A percentile compares a stretch with the other conserved stretches of the same genome.
Evolutionary conservation across 2,888 invertebrate species (phyloP).

Genomic region (Cremastinae sp.): DNA sequence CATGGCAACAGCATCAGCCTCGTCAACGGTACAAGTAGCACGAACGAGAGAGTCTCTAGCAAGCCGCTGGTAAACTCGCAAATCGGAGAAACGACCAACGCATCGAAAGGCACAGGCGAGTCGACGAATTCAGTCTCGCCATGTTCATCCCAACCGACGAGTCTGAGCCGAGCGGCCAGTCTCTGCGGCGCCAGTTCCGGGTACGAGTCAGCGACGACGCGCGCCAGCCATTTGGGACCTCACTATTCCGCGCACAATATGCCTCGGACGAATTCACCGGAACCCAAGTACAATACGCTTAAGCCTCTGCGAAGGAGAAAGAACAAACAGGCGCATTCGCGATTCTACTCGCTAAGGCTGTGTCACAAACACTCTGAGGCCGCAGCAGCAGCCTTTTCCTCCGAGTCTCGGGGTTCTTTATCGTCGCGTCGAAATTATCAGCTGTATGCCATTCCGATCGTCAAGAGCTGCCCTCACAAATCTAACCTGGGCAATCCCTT

Average conservation of each 20-base stretch:
- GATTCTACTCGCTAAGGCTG: conserved; percentile 72
- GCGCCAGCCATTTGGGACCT: conserved; percentile 79
- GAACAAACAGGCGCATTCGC: conserved; percentile 70
- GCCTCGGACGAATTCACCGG: conserved; percentile 77
- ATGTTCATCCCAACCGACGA: conserved; percentile 71
- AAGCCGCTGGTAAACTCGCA: conserved; percentile 8
- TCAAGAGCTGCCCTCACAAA: conserved; percentile 74
- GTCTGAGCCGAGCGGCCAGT: conserved; percentile 70
- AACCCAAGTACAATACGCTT: conserved; percentile 76
- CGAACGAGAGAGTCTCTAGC: conserved; percentile 14
- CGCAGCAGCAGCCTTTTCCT: conserved; percentile 52
- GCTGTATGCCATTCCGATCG: conserved; percentile 77
- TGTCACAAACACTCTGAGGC: conserved; percentile 73
- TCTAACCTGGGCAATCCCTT: conserved; percentile 61
- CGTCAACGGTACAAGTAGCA: conserved; percentile 53
- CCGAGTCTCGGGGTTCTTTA: conserved; percentile 24
- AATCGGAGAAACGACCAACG: conserved; percentile 24
- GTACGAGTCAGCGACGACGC: conserved; percentile 80
- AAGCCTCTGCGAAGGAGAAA: conserved; percentile 76
- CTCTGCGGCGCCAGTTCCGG: conserved; percentile 79
- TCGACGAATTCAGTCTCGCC: conserved; percentile 71
- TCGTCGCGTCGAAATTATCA: conserved; percentile 70
- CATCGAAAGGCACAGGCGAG: conserved; percentile 58
- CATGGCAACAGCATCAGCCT: conserved; percentile 70
- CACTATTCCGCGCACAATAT: conserved; percentile 77